Base-by-base conservation (phyloP, 2,113 vertebrate genomes). In the Myotis brandtii region DNA sequence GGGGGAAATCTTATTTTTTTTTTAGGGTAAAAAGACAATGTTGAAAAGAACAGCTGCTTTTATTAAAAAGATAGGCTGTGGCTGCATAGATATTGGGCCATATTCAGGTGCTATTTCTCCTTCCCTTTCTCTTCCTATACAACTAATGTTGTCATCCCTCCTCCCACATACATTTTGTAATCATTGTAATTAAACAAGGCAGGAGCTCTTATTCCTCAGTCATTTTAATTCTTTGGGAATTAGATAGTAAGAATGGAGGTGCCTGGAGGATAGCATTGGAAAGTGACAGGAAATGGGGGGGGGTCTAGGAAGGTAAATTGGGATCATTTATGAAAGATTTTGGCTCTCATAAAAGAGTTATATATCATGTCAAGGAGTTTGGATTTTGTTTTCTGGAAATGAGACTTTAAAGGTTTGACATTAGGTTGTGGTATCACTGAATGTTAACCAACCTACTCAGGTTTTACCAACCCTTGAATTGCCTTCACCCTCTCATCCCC, bases 161-260 rank as follows among this genome's bases (percentile, higher is more conserved):
- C 4, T 2, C 25, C 2, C 25, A 80, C 34, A 7, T 32, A 52
- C 12, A 46, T 77, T 37, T 81, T 92, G 67, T 84, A 21, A 3
- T 56, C 77, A 14, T 14, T 48, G 9, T 69, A 67, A 80, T 84
- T 46, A 80, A 85, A 16, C 2, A 54, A 7, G 11, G 14, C 40
- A 92, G 40, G 52, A 89, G 11, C 17, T 93, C 37, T 93, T 86
- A 66, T 18, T 81, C 46, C 46, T 52, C 52, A 91, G 37, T 52
- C 46, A 93, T 91, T 93, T 84, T 73, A 95, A 77, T 69, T 75
- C 17, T 89, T 92, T 80, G 46, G 25, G 16, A 83, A 69, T 73
- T 80, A 75, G 56, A 76, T 9, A 79, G 52, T 82, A 66, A 82
- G 54, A 77, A 59, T 43, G 43, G 43, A 94, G 6, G 32, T 75